Evolutionary conservation across 1,140 invertebrate species (phyloP).

Genomic region (Bathynomus jamesi): DNA sequence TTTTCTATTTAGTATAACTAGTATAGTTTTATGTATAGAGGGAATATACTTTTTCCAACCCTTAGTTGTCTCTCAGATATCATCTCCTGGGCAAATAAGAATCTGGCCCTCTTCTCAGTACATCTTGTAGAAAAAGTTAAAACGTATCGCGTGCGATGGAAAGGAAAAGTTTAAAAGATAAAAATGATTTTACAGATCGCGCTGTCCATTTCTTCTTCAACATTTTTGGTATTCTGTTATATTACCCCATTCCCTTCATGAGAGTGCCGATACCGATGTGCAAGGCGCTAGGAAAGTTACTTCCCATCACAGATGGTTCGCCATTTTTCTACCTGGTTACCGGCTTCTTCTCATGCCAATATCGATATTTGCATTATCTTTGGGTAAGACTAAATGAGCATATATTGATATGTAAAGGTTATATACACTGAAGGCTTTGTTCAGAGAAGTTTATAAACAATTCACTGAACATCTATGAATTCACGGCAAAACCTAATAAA

Average conservation of each 20-base stretch:
- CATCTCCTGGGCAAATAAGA: too few relatives aligned
- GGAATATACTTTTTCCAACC: too few relatives aligned
- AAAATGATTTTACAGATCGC: slow-evolving; percentile 49
- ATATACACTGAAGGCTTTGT: background rate
- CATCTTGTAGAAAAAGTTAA: too few relatives aligned
- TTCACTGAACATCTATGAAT: too few relatives aligned
- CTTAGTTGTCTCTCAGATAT: background rate
- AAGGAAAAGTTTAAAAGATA: too few relatives aligned
- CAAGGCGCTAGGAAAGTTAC: slow-evolving; percentile 49
- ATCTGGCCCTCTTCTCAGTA: too few relatives aligned
- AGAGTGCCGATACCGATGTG: slow-evolving; percentile 52
- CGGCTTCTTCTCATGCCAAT: slow-evolving; percentile 50
- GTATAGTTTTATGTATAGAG: too few relatives aligned
- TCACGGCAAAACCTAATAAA: too few relatives aligned
- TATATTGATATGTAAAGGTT: background rate
- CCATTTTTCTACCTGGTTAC: slow-evolving; percentile 48
- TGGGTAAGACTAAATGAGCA: slow-evolving; percentile 18
- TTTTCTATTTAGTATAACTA: too few relatives aligned
- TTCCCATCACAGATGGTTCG: slow-evolving; percentile 51
- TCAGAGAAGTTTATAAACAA: too few relatives aligned
- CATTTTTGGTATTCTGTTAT: slow-evolving; percentile 53
- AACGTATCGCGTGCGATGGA: too few relatives aligned
- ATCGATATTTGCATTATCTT: slow-evolving; percentile 45
- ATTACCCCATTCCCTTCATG: slow-evolving; percentile 54
- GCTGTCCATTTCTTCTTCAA: slow-evolving; percentile 58